Base-by-base conservation (phyloP, 2,797 vertebrate genomes). In the Geotria australis region DNA sequence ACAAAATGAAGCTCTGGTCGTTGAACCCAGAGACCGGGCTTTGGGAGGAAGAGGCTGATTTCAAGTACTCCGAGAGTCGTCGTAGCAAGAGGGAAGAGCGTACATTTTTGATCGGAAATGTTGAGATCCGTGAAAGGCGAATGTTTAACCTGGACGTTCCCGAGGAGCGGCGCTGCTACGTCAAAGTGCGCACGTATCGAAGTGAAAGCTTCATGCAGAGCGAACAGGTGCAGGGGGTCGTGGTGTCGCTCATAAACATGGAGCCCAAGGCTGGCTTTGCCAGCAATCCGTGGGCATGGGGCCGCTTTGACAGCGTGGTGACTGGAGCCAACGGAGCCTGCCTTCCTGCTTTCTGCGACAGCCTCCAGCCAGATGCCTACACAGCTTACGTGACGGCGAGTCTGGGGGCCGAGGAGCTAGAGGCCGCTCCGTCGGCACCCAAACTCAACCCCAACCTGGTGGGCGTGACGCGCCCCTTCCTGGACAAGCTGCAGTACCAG, bases 81-180 rank as follows among this genome's bases (percentile, higher is more conserved):
- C 71, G 86, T 3, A 69, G 64, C 48, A 91, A 75, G 63, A 72
- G 91, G 12, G 88, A 95, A 68, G 91, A 98, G 62, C 79, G 91
- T 9, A 78, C 80, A 0, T 98, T 98, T 66, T 73, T 95, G n/a
- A 79, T 85, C 46, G 91, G 91, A 56, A 86, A 85, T 62, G 72
- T 89, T 75, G 82, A 95, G 71, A 77, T 98, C 59, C 75, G 85
- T 13, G 91, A 94, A 64, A 74, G 91, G 2, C 75, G 91, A 1
- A 75, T 98, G 46, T 98, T 98, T 66, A 98, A 98, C 68, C 71
- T 98, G 61, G 91, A 98, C 1, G 91, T 98, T 59, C 84, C 91
- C 0, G 91, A 95, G 74, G 80, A 76, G 58, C 77, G 86, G 14
- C 80, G 91, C 38, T 98, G 91, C 70, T 98, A 86, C 2, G 82